Evolutionary conservation across 2,797 vertebrate species (phyloP), one percentile per base, ranked within the genome.

Genomic region (Tinamus major): DNA sequence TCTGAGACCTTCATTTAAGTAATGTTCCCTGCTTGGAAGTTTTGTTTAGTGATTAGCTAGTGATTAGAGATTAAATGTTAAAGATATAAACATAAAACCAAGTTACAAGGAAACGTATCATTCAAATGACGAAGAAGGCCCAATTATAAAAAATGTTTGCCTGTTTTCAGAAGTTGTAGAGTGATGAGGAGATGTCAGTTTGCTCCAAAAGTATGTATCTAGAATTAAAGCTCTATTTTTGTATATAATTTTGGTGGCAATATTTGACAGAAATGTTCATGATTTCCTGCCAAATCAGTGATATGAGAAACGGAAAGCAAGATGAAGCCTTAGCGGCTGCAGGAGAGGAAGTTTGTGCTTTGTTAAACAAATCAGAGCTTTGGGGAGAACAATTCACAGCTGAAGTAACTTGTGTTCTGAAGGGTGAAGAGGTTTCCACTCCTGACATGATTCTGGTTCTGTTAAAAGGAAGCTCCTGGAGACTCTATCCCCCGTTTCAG

Each of bases 1-100:
- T 68, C 35, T 65, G 76, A 91, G 83, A 71, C 62, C 59, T 85
- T 56, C 61, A 14, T 86, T 93, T 59, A 67, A 82, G 26, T 83
- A 49, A 70, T 58, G 21, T 71, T 91, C 42, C 31, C 74, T 71
- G 41, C n/a, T 5, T 70, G 56, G 23, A 46, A 5, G 24, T 67
- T 49, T 77, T 55, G 86, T 79, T 13, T 46, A 42, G 10, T 13
- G 31, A 79, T 89, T 35, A 62, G 26, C 14, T 23, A 42, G 61
- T 62, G 85, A 39, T 44, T 79, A 67, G 41, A 49, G 23, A 88
- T 85, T 41, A 53, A 35, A 16, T 75, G 37, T 84, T 70, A 76
- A 88, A 81, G 53, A 42, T 78, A 46, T 2, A 89, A 75, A n/a
- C 0, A 1, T 74, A 46, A 81, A 92, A 64, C 29, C 63, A 46